Evolutionary conservation across 23 tunicate genomes (phyloP), one percentile per base, ranked within the genome.

Genomic region (Aplidium turbinatum): DNA sequence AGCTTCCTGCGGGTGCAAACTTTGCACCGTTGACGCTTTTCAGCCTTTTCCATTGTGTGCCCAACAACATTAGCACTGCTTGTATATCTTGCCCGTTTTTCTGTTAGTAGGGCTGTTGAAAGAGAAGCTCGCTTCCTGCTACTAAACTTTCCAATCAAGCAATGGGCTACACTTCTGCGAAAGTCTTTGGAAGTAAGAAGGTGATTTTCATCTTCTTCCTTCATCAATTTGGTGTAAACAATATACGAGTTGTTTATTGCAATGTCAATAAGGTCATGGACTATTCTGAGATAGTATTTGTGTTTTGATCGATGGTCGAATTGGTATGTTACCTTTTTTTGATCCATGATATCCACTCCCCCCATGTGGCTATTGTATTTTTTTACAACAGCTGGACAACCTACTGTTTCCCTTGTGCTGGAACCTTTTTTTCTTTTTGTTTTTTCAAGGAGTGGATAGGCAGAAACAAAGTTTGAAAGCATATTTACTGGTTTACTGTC

Each of bases 271-370:
- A 60, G 35, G 31, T 60, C 67, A 60, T 9, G 31, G 3, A 60
- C 35, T 27, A 60, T 31, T 6, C 67, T 26, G 9, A 60, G 67
- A 60, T 60, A 60, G n/a, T 60, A 60, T 29, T 60, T 60, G 22
- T 29, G 7, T 27, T 60, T 60, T 60, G 67, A 60, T 60, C 67
- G 9, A 29, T 60, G 67, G 35, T 60, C 67, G 31, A 60, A 60
- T 31, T 60, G 67, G 35, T 60, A 60, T 7, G 67, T 60, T 4
- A n/a, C 67, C 31, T 60, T 60, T n/a, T 60, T 60, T 31, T 60
- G 35, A 31, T 60, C 67, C 67, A 60, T 60, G 34, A 60, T n/a
- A n/a, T 60, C 67, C 5, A 60, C 67, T 60, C 35, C 35, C 4
- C 35, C 35, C 35, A 26, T 29, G 35, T 29, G n/a, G n/a, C n/a